Evolutionary conservation across 1,140 invertebrate genomes (phyloP).

Genomic region (Ganaspis sp.): DNA sequence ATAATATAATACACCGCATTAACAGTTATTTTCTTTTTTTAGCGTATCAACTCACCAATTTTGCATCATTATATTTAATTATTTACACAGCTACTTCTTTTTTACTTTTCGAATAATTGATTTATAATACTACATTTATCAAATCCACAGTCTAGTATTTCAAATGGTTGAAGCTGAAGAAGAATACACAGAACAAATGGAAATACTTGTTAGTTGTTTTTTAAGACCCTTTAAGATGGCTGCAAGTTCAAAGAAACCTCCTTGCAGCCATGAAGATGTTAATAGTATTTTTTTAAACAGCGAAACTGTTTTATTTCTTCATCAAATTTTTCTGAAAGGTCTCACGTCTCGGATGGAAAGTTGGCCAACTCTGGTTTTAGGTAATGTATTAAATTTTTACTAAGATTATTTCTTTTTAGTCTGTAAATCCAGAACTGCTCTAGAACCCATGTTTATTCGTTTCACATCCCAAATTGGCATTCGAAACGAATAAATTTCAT

Average conservation of each 20-base stretch:
- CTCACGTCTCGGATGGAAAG: constrained; percentile 93
- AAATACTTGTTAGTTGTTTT: constrained; percentile 94
- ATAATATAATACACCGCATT: too few relatives aligned
- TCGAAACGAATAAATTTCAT: too few relatives aligned
- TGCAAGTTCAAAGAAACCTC: constrained; percentile 94
- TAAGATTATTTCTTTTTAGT: constrained; percentile 10
- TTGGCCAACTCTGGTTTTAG: constrained; percentile 93
- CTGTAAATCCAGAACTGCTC: too few relatives aligned
- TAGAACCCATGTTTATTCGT: too few relatives aligned
- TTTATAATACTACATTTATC: background rate
- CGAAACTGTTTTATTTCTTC: constrained; percentile 94
- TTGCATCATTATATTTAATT: too few relatives aligned
- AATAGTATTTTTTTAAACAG: constrained; percentile 97
- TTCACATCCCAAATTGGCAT: too few relatives aligned
- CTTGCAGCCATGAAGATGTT: constrained; percentile 95
- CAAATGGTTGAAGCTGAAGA: constrained; percentile 94
- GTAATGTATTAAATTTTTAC: constrained; percentile 72
- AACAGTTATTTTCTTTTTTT: too few relatives aligned
- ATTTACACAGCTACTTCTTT: too few relatives aligned
- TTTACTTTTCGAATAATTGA: too few relatives aligned
- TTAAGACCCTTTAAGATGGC: constrained; percentile 95
- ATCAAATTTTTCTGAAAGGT: constrained; percentile 97
- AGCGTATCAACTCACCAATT: too few relatives aligned
- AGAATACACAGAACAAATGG: constrained; percentile 94
- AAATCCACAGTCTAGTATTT: constrained; percentile 86